Percentiles rank a stretch among this genome's conserved stretches.
Conservation (phyloP, 2,888 invertebrate species). For the Mechanitis mazaeus region DNA sequence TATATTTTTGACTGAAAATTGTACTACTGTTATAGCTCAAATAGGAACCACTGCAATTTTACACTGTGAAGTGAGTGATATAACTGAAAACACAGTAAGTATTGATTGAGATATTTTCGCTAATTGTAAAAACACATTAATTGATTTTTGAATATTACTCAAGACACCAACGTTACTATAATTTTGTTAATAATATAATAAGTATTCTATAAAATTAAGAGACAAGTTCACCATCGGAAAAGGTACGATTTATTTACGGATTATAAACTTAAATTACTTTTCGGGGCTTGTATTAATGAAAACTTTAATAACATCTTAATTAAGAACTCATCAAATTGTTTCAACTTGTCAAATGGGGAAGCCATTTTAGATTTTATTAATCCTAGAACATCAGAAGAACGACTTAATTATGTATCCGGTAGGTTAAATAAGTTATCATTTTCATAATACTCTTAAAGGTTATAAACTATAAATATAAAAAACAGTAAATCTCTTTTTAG, state of each 20-base stretch:
- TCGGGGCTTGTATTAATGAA: constrained; percentile 4
- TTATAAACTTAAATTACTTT: constrained; percentile 7
- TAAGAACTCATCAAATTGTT: constrained; percentile 12
- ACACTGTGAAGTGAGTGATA: constrained; percentile 80
- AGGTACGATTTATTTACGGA: background rate
- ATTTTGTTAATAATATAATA: background rate
- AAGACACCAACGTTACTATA: background rate
- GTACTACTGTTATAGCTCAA: constrained; percentile 79
- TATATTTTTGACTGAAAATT: constrained; percentile 78
- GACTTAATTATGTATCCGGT: background rate
- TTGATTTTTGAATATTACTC: background rate
- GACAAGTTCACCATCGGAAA: background rate
- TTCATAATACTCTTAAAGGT: no score
- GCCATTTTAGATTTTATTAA: constrained; percentile 13
- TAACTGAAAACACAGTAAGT: constrained; percentile 79
- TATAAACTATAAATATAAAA: no score
- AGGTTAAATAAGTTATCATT: no score
- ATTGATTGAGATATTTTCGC: constrained; percentile 6
- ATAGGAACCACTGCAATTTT: constrained; percentile 78
- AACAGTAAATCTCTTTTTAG: no score
- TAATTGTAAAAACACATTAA: constrained; percentile 6
- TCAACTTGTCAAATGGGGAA: constrained; percentile 17
- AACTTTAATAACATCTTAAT: constrained; percentile 14
- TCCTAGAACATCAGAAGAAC: constrained; percentile 12
- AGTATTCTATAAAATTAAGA: background rate